Conservation (phyloP, 1,140 invertebrate genomes). For the Nebria ingens region DNA sequence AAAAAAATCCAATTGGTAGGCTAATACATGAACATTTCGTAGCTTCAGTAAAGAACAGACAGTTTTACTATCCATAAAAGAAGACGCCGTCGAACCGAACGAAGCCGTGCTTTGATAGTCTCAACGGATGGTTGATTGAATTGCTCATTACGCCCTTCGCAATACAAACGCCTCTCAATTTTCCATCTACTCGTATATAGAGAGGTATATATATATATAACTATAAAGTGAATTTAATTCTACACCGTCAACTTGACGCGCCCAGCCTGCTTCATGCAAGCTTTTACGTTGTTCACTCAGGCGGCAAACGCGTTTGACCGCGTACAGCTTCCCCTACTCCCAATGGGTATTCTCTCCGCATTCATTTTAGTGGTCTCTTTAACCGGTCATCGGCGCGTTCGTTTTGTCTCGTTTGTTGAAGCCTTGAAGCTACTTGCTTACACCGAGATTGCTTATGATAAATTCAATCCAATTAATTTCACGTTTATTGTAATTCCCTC, state of each 20-base stretch:
- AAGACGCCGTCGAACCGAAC: too few species aligned
- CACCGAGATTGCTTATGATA: background rate
- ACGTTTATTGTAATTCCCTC: too few species aligned
- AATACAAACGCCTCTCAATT: background rate
- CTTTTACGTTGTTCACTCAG: background rate
- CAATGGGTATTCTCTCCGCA: too few species aligned
- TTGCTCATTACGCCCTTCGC: background rate
- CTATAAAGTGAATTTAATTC: background rate
- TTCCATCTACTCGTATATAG: background rate
- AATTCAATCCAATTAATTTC: background rate
- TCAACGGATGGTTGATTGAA: background rate
- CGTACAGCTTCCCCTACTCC: background rate
- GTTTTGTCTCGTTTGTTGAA: too few species aligned
- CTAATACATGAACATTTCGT: too few species aligned
- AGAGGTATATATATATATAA: too few species aligned
- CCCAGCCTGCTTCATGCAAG: too few species aligned
- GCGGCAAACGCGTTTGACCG: background rate
- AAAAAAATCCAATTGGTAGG: too few species aligned
- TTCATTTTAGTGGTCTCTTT: too few species aligned
- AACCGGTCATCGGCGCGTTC: background rate
- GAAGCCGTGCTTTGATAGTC: background rate
- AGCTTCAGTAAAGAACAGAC: too few species aligned
- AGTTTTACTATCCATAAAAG: too few species aligned
- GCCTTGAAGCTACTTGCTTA: background rate
- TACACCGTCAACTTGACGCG: background rate